Conservation (phyloP, 2,888 invertebrate genomes). For the Macaria liturata region DNA sequence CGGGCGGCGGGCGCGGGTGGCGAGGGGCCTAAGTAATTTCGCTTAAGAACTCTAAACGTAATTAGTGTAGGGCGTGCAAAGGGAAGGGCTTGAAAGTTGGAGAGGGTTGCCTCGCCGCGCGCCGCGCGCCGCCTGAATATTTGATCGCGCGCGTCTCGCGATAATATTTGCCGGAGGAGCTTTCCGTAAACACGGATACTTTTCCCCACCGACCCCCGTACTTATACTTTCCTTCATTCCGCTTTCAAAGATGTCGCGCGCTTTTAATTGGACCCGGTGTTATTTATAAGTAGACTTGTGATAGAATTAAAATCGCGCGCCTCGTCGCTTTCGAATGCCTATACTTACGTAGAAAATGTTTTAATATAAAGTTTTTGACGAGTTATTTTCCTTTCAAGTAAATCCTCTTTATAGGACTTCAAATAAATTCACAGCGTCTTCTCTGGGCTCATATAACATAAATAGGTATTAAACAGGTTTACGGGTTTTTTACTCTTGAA, state of each 20-base stretch:
- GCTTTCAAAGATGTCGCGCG: constrained; percentile 75
- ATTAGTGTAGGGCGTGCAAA: constrained; percentile 86
- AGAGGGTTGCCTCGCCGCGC: constrained; percentile 82
- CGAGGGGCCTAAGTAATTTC: constrained; percentile 86
- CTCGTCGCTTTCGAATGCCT: constrained; percentile 68
- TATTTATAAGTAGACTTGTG: constrained; percentile 78
- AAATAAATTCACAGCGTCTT: constrained; percentile 65
- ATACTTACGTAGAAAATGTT: constrained; percentile 57
- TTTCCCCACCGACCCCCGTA: constrained; percentile 67
- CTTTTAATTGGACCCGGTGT: constrained; percentile 78
- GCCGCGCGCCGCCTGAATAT: constrained; percentile 78
- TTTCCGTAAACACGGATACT: constrained; percentile 80
- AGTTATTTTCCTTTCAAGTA: constrained; percentile 65
- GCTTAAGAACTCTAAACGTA: constrained; percentile 88
- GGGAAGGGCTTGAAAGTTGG: constrained; percentile 85
- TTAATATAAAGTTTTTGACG: constrained; percentile 73
- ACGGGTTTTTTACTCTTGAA: constrained; percentile 33
- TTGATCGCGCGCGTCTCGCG: constrained; percentile 81
- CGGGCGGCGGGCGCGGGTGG: constrained; percentile 69
- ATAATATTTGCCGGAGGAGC: constrained; percentile 81
- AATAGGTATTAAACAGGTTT: constrained; percentile 50
- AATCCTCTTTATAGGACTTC: constrained; percentile 69
- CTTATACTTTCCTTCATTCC: constrained; percentile 72
- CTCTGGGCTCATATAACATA: constrained; percentile 47
- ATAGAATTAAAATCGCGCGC: constrained; percentile 79